Evolutionary conservation across 1,140 invertebrate species (phyloP).

Genomic region (Drosophila mauritiana): DNA sequence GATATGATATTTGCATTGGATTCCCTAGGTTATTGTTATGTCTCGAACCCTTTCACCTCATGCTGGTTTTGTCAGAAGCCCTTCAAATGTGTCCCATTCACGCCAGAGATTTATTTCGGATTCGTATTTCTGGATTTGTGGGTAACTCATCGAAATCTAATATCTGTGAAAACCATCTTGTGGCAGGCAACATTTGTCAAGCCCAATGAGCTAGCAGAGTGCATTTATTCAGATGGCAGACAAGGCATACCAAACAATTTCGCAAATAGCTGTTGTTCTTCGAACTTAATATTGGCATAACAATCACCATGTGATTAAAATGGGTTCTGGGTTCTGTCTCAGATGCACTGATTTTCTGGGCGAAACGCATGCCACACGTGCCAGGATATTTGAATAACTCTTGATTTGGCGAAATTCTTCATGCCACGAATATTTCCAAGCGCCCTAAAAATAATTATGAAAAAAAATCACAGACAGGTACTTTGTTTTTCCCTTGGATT

Average conservation of each 20-base stretch:
- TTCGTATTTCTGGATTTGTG: constrained; percentile 19
- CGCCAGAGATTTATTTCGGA: constrained; percentile 20
- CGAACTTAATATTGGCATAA: constrained; percentile 20
- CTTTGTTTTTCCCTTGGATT: too few species aligned
- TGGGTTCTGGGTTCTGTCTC: constrained; percentile 10
- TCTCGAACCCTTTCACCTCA: background rate
- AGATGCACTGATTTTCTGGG: constrained; percentile 15
- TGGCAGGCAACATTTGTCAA: constrained; percentile 35
- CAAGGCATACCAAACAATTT: constrained; percentile 20
- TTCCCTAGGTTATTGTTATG: constrained; percentile 24
- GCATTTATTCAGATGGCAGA: constrained; percentile 30
- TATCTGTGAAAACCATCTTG: constrained; percentile 8
- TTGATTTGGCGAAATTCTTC: background rate
- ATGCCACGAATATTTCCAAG: too few species aligned
- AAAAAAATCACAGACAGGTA: too few species aligned
- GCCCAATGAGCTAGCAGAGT: constrained; percentile 11
- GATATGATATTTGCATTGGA: constrained; percentile 40
- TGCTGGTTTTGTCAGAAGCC: constrained; percentile 17
- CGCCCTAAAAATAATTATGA: too few species aligned
- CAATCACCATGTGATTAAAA: constrained; percentile 31
- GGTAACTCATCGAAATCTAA: constrained; percentile 26
- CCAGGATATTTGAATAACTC: constrained; percentile 14
- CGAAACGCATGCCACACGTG: constrained; percentile 4
- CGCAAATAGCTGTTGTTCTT: constrained; percentile 19
- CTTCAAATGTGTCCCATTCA: constrained; percentile 37